Evolutionary conservation across 2,888 invertebrate genomes (phyloP).

Genomic region (Hypena proboscidalis): DNA sequence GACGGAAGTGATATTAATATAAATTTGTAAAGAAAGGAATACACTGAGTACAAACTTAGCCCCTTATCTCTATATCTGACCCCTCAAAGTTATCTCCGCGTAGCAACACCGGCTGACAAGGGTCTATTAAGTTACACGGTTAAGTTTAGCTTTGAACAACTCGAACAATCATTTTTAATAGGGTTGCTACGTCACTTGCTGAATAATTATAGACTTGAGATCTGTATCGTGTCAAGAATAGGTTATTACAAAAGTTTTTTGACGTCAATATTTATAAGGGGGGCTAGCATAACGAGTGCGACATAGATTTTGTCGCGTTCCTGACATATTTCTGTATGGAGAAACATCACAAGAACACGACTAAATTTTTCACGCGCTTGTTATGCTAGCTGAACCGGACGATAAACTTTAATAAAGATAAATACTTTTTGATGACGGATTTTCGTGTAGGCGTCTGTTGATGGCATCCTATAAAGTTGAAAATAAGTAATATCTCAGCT

Average conservation of each 20-base stretch:
- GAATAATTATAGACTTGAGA: constrained; percentile 36
- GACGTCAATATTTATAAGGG: too few species aligned
- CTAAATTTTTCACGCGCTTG: too few species aligned
- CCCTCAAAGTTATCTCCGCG: constrained; percentile 39
- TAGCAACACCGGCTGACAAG: constrained; percentile 41
- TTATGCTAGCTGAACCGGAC: too few species aligned
- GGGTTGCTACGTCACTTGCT: constrained; percentile 30
- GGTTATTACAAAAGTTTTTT: background rate
- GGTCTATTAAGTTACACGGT: constrained; percentile 41
- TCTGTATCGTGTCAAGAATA: background rate
- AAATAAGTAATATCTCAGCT: too few species aligned
- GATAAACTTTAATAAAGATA: background rate
- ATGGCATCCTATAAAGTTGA: too few species aligned
- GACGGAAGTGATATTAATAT: constrained; percentile 28
- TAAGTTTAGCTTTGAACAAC: constrained; percentile 34
- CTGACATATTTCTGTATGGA: too few species aligned
- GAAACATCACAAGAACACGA: too few species aligned
- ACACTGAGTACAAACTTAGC: constrained; percentile 27
- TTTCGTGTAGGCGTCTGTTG: too few species aligned
- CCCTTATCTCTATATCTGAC: constrained; percentile 33
- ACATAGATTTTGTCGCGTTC: too few species aligned
- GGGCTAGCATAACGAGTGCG: too few species aligned
- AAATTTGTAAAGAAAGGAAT: constrained; percentile 23
- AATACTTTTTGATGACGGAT: too few species aligned
- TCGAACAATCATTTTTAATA: constrained; percentile 44